Conservation (phyloP, 2,113 vertebrate species). For the Anhinga anhinga region DNA sequence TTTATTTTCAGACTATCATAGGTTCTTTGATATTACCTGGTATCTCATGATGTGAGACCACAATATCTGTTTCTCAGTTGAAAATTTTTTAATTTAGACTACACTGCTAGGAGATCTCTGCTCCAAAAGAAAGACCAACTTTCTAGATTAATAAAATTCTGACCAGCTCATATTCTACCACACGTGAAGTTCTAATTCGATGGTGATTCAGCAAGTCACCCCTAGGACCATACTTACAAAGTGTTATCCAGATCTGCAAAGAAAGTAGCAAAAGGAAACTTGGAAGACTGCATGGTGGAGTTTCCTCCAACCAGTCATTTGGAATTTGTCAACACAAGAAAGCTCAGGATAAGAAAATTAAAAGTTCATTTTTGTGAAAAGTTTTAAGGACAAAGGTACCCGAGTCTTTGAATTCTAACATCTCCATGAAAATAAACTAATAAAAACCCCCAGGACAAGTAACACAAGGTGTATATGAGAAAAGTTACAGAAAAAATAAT, state of each 20-base stretch:
- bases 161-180: not conserved
- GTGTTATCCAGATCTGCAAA: not conserved
- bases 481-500: not conserved
- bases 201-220: not conserved
- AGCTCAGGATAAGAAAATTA: not conserved
- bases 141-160: not conserved
- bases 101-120: not conserved
- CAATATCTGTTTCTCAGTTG: not conserved
- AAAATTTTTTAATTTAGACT: not conserved
- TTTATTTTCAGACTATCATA: not conserved
- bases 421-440: not conserved
- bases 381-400: not conserved
- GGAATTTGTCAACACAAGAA: not conserved
- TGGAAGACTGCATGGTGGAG: not conserved
- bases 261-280: not conserved
- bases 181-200: not conserved
- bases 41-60: not conserved
- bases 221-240: not conserved
- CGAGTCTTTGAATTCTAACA: not conserved
- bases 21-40: not conserved
- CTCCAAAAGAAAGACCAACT: not conserved
- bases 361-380: not conserved
- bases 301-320: not conserved
- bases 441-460: not conserved
- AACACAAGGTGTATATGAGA: not conserved